Conservation (phyloP, 2,888 invertebrate genomes). For the Chaitophorus viminalis region DNA sequence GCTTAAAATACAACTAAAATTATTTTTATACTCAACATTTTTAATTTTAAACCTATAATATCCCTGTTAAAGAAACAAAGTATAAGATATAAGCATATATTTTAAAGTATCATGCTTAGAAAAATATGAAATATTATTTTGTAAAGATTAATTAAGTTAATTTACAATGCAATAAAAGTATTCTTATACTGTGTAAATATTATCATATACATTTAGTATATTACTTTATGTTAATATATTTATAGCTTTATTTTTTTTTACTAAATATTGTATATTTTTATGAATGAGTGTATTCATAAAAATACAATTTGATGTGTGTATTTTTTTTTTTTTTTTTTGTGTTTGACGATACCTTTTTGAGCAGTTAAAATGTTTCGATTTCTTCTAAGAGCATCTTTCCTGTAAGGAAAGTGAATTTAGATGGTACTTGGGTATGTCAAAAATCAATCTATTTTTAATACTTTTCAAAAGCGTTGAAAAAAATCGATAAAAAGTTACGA, state of each 20-base stretch:
- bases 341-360: too few species aligned
- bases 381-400: too few species aligned
- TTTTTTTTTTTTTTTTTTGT: background rate
- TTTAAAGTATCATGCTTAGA: background rate
- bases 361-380: too few species aligned
- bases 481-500: too few species aligned
- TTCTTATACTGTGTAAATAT: background rate
- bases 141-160: background rate
- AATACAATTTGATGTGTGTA: too few species aligned
- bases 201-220: too few species aligned
- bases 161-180: background rate
- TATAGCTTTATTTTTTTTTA: background rate
- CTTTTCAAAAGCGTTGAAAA: too few species aligned
- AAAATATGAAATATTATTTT: background rate
- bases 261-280: background rate
- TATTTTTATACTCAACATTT: background rate
- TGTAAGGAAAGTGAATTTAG: too few species aligned
- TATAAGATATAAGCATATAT: background rate
- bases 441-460: too few species aligned
- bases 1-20: background rate
- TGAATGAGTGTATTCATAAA: too few species aligned
- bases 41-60: background rate
- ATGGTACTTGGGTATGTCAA: too few species aligned
- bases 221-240: background rate
- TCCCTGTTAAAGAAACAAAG: background rate